Evolutionary conservation across 1,140 invertebrate genomes (phyloP), one percentile per base, ranked within the genome.

Genomic region (Babylonia areolata): DNA sequence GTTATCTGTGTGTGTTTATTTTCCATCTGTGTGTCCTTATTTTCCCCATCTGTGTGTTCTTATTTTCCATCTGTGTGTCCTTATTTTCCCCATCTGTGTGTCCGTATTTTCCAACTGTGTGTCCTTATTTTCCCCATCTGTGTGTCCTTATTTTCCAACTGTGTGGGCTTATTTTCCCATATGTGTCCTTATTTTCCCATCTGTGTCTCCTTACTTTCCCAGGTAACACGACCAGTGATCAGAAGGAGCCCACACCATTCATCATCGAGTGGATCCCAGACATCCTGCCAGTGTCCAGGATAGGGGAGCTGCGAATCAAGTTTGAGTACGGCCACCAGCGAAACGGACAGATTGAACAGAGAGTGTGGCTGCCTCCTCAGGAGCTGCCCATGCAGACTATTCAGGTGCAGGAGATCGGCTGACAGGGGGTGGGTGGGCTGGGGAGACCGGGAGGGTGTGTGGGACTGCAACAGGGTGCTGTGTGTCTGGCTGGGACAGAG

Each of bases 251-350:
- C 31, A 96, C 95, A n/a, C 96, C 96, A 73, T 97, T 97, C 91
- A 94, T 96, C 28, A 96, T 97, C 81, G 96, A 97, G 93, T 97
- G 96, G 96, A 97, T 96, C 88, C 96, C 96, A 2, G 96, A 97
- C 90, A 95, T 97, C 87, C 93, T 97, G n/a, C 96, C 96, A 17
- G 94, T 95, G 89, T 96, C 96, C 12, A 95, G 96, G 89, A 95
- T 96, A 77, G 96, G 96, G 33, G 96, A 97, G 92, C 91, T 97
- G 40, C 94, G 95, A 85, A 95, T 97, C 58, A 95, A 95, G 85
- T 96, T 96, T 93, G 95, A 96, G 93, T 96, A 96, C 92, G 96
- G 96, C 83, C 96, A 96, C 90, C 94, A 95, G 86, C 90, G 95
- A 51, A 95, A 95, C 90, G 95, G 94, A 17, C 92, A 94, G 71